phyloP scores from a whole-genome alignment of 2,888 invertebrate species.

The Cheilosia variabilis region DNA sequence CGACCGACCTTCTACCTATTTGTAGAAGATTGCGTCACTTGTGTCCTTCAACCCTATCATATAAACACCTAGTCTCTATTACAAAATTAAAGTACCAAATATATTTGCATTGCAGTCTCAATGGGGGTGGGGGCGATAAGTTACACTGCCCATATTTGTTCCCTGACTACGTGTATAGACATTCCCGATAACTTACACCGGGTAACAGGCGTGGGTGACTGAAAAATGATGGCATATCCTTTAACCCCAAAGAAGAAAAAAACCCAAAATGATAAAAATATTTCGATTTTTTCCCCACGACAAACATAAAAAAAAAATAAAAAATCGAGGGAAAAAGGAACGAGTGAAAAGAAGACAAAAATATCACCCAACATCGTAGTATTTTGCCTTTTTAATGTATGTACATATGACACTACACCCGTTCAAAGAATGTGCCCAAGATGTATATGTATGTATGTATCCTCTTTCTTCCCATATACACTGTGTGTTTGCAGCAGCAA shows the following conservation, averaged over 20 bases:
- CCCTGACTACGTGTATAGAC: slow-evolving; percentile 3
- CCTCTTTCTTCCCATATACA: slow-evolving; percentile 24
- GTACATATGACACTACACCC: slow-evolving; percentile 59
- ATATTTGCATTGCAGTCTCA: slow-evolving; percentile 19
- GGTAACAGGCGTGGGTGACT: background rate
- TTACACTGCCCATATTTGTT: slow-evolving; percentile 31
- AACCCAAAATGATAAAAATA: slow-evolving; percentile 37
- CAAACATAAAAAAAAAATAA: background rate
- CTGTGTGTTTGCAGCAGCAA: slow-evolving; percentile 11
- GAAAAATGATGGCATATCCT: slow-evolving; percentile 7
- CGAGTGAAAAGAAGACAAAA: slow-evolving; percentile 32
- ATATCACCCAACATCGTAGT: slow-evolving; percentile 47
- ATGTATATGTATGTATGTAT: slow-evolving; percentile 15
- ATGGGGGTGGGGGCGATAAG: background rate
- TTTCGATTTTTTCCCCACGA: slow-evolving; percentile 44
- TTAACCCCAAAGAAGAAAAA: slow-evolving; percentile 10
- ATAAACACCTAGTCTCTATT: background rate
- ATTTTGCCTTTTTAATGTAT: slow-evolving; percentile 66
- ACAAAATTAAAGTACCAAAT: slow-evolving; percentile 13
- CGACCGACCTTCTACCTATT: background rate
- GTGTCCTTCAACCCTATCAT: slow-evolving; percentile 18
- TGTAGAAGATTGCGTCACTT: slow-evolving; percentile 1
- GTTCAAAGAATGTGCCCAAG: slow-evolving; percentile 31
- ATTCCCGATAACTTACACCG: slow-evolving; percentile 14
- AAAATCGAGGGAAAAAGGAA: slow-evolving; percentile 5